phyloP scores from a whole-genome alignment of 37 sponge, comb jelly and placozoan genomes.

The Chondrosia reniformis region DNA sequence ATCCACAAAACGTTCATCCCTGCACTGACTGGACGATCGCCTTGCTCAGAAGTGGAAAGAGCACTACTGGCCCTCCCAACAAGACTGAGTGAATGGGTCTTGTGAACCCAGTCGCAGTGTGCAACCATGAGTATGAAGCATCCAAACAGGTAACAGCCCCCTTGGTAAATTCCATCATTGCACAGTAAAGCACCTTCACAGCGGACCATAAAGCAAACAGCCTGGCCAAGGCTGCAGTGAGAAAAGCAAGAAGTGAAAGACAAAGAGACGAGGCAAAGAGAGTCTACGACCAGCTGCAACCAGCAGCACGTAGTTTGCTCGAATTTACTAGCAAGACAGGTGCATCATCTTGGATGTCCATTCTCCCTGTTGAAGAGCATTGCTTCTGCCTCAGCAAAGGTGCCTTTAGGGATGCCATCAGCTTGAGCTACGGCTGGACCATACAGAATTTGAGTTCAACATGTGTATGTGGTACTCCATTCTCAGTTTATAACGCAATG shows the following conservation, averaged over 20 bases:
- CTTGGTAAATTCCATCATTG: neutral
- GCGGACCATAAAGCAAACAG: neutral
- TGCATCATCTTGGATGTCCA: neutral
- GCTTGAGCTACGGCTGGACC: neutral
- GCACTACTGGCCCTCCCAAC: conserved; percentile 10
- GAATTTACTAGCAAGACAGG: neutral
- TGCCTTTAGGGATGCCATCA: neutral
- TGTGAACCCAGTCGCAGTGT: neutral
- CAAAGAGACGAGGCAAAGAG: neutral
- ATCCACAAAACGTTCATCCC: conserved; percentile 11
- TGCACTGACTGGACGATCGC: conserved; percentile 8
- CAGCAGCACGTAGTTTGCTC: neutral
- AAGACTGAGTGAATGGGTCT: neutral
- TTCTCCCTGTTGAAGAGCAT: conserved; percentile 1
- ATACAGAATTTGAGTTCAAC: neutral
- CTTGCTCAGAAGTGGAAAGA: conserved; percentile 8
- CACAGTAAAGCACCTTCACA: neutral
- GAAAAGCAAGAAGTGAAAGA: neutral
- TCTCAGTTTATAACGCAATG: conserved; percentile 6
- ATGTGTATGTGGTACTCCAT: conserved; percentile 14
- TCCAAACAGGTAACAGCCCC: conserved; percentile 20
- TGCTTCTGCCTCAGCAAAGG: neutral
- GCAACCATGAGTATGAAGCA: neutral
- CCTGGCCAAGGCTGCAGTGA: neutral
- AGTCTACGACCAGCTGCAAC: neutral